phyloP scores from a whole-genome alignment of 2,113 vertebrate genomes.

The Sander lucioperca region DNA sequence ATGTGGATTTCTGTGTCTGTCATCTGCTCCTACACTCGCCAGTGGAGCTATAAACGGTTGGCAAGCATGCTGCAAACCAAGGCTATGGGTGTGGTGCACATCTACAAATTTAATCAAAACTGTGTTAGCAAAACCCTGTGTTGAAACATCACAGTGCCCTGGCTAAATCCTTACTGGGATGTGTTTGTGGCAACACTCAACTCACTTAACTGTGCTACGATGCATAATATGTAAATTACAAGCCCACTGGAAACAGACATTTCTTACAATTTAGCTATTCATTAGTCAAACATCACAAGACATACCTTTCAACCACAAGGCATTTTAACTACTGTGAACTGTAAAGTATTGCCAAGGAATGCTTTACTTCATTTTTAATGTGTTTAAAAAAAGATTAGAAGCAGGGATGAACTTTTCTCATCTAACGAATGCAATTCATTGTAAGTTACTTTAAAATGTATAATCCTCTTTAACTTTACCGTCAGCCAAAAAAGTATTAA shows the following conservation, averaged over 20 bases:
- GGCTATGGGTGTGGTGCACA: conserved; percentile 65
- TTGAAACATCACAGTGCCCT: conserved; percentile 37
- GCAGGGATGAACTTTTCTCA: conserved; percentile 6
- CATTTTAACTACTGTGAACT: conserved; percentile 31
- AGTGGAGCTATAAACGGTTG: conserved; percentile 54
- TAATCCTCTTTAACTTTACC: background rate
- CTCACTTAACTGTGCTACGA: conserved; percentile 28
- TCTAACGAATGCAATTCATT: conserved; percentile 9
- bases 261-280: conserved; percentile 46
- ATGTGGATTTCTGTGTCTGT: conserved; percentile 38
- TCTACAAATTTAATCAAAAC: conserved; percentile 54
- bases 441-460: background rate
- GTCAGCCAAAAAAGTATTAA: background rate
- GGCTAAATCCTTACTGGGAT: conserved; percentile 39
- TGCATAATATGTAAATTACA: conserved; percentile 56
- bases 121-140: conserved; percentile 32
- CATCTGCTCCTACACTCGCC: conserved; percentile 49
- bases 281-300: conserved; percentile 46
- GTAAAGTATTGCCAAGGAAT: conserved; percentile 10
- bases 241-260: conserved; percentile 43
- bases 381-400: conserved; percentile 11
- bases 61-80: conserved; percentile 61
- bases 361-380: conserved; percentile 7
- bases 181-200: conserved; percentile 55
- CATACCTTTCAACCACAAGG: conserved; percentile 42